Conservation (phyloP, 2,113 vertebrate genomes). For the Setophaga coronata region DNA sequence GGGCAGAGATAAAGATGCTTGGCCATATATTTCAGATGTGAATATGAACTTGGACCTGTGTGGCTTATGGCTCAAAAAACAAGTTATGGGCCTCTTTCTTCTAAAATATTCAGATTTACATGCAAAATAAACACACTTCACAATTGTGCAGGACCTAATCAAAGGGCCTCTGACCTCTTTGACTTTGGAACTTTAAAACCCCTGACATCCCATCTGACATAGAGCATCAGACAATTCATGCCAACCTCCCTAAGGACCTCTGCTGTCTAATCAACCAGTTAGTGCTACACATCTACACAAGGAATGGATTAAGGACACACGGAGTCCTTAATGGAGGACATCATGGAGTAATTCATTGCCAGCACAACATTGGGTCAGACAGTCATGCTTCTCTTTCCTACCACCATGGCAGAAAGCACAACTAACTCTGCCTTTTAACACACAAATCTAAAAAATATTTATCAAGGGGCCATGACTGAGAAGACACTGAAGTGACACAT, state of each 20-base stretch:
- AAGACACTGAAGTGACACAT: background rate
- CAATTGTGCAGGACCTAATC: background rate
- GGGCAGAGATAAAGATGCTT: background rate
- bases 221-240: background rate
- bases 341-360: background rate
- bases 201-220: background rate
- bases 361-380: background rate
- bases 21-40: background rate
- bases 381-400: slow-evolving; percentile 21
- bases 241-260: background rate
- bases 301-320: slow-evolving; percentile 3
- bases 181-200: background rate
- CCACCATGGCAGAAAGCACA: background rate
- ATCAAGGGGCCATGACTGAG: background rate
- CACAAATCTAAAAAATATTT: background rate
- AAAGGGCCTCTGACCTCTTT: background rate
- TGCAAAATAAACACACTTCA: background rate
- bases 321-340: background rate
- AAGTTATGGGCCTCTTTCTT: background rate
- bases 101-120: background rate
- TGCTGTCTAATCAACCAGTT: background rate
- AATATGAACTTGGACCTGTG: background rate
- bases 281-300: background rate
- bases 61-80: background rate
- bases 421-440: background rate